Conservation (phyloP, 2,888 invertebrate species). For the Pseudococcus viburni region DNA sequence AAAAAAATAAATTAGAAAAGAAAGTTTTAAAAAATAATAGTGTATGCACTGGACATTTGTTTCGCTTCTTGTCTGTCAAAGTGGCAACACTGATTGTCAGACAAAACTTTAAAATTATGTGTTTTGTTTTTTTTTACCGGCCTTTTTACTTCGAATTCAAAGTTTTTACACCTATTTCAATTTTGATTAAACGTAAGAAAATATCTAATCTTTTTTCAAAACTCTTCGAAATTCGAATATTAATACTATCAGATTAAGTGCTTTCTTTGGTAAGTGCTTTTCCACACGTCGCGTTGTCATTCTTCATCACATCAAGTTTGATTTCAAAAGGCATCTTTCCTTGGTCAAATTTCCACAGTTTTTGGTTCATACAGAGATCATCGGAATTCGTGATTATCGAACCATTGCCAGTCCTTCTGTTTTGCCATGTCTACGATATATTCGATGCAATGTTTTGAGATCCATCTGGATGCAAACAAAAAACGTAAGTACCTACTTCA, state of each 20-base stretch:
- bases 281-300: neutral
- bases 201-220: neutral
- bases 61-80: neutral
- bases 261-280: neutral
- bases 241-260: neutral
- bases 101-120: neutral
- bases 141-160: no score
- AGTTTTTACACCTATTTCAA: neutral
- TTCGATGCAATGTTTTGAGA: slow-evolving; percentile 63
- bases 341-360: neutral
- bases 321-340: neutral
- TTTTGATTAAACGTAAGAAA: neutral
- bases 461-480: slow-evolving; percentile 48
- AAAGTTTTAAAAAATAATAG: no score
- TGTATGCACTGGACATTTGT: no score
- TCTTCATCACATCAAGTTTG: neutral
- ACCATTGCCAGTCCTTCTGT: slow-evolving; percentile 66
- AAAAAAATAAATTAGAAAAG: neutral
- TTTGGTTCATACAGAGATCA: neutral
- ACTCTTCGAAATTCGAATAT: neutral
- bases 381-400: slow-evolving; percentile 67
- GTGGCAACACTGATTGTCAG: neutral
- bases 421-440: slow-evolving; percentile 63
- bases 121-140: neutral
- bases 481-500: neutral